A percentile compares a stretch with the other conserved stretches of the same genome.
These are phyloP conservation scores for Bibio marci DNA, from an alignment of 2,888 invertebrate species.

Conservation along the genomic window DNA sequence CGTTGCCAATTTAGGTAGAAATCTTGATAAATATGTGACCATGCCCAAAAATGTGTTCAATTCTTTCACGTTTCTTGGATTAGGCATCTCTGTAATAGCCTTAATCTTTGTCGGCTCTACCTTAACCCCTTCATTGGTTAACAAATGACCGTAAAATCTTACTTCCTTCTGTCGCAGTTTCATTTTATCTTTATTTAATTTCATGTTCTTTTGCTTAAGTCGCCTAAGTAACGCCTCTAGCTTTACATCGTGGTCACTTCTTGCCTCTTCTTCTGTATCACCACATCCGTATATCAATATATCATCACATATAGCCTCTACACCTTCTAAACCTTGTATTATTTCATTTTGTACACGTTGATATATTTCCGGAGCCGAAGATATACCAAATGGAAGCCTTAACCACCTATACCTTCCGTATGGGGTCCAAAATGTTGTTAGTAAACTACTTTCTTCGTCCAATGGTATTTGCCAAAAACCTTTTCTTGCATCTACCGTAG, in stretches of 20 bases:
- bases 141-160: constrained; percentile 6
- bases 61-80: no score
- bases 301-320: no score
- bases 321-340: no score
- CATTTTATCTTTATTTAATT: no score
- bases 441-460: constrained; percentile 18
- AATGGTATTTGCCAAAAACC: constrained; percentile 9
- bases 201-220: constrained; percentile 9
- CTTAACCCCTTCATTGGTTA: constrained; percentile 9
- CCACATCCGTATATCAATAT: no score
- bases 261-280: no score
- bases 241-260: constrained; percentile 7
- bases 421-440: constrained; percentile 14
- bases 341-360: no score
- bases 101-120: constrained; percentile 13
- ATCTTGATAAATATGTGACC: no score
- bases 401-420: constrained; percentile 7
- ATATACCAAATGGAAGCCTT: constrained; percentile 13
- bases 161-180: no score
- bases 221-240: constrained; percentile 8
- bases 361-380: constrained; percentile 12
- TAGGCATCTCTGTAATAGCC: no score
- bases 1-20: no score
- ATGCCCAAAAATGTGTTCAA: no score
- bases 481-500: constrained; percentile 13